Base-by-base conservation (phyloP, 2,113 vertebrate species). In the Sula dactylatra region DNA sequence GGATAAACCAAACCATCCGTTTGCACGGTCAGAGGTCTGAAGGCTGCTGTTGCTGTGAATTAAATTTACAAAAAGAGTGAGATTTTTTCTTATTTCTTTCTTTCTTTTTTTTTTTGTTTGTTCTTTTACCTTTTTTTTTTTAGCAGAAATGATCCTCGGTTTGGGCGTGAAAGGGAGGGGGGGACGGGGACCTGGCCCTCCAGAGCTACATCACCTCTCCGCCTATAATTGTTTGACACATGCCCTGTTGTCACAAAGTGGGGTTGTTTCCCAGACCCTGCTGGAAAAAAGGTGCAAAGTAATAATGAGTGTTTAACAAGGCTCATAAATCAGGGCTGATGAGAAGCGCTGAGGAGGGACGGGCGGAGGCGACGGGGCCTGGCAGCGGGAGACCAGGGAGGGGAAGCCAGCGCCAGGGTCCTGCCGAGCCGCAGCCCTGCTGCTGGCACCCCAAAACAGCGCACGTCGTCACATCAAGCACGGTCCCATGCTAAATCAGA, bases 271-370 rank as follows among this genome's bases (percentile, higher is more conserved):
- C 90, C 69, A 77, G 92, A 82, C 94, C 85, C 88, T 95, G 95
- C 97, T 92, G 95, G 92, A 94, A 96, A 90, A 95, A 97, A 97
- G 95, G 90, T 94, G 97, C 96, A 93, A 98, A 97, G 96, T 98
- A 96, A 97, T 98, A 98, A 98, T 97, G 98, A 96, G 97, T 97
- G 95, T 98, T 98, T 98, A 99, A 98, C 98, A 98, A 98, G 98
- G 83, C 97, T 98, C 98, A 97, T 98, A 98, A 98, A 99, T 99
- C 98, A 98, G 98, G 74, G 97, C 74, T 97, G 98, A 97, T 89
- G 83, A 87, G 91, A 83, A 95, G 93, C 81, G 66, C 95, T 96
- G 70, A 44, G 86, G 92, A 83, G 34, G 11, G 81, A 64, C 58
- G 59, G 59, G 38, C 27, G 49, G 89, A 76, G 71, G 85, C 71